Base-by-base conservation (phyloP, 2,888 invertebrate genomes). In the Polymixis flavicincta region DNA sequence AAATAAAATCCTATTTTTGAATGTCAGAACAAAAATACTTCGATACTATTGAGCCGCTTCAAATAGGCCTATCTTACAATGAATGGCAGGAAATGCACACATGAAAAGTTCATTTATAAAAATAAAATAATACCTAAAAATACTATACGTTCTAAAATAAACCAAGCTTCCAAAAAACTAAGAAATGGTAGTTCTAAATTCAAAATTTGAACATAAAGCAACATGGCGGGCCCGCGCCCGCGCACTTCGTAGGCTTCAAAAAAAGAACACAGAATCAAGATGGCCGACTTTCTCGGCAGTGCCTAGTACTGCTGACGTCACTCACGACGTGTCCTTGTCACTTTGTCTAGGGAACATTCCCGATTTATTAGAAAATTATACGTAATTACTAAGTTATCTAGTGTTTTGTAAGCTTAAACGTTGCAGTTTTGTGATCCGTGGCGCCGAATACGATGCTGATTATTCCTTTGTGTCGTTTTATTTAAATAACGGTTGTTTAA, bases 231-330 rank as follows among this genome's bases (percentile, higher is more conserved):
- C 84, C 74, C 85, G 94, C 93, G 94, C 94, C 88, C 90, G 94
- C 94, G 94, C 94, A 94, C 92, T 94, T 93, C 86, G 92, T 95
- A 95, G 95, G 96, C 93, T 96, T 96, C 92, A 93, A 96, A 95
- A 94, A 96, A 96, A 94, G 94, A 94, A 91, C 92, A 95, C 92
- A 93, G 87, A 92, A 92, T 87, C 95, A 96, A 96, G 92, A 96
- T 96, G 96, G 96, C 96, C 88, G 96, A 94, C 95, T 95, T 95
- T 95, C 95, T 93, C 94, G 94, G 87, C 95, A 96, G 96, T 96
- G 92, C 93, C 95, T 96, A 96, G 94, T 91, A 91, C 86, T 89
- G 91, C 94, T 96, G 96, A 96, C 96, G 96, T 96, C 96, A 96
- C 94, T 93, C 91, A 93, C 93, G 94, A 95, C 94, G 95, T 96